phyloP scores from a whole-genome alignment of 2,888 invertebrate species.

The Acanthococcus lagerstroemiae region DNA sequence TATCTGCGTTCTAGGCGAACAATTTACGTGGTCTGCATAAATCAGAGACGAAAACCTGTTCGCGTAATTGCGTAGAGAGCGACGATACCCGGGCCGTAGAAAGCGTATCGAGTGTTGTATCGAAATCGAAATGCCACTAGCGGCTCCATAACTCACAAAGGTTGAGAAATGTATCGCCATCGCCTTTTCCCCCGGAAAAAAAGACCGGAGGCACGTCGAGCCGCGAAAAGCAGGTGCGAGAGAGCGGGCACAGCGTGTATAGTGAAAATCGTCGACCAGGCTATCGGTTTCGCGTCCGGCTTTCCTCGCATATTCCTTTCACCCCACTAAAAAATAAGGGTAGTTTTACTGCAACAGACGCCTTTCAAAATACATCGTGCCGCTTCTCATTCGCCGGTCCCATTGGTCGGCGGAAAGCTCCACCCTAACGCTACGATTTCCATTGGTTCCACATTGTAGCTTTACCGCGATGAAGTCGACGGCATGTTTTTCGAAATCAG shows the following conservation, averaged over 20 bases:
- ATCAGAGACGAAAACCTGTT: too few species aligned
- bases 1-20: too few species aligned
- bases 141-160: too few species aligned
- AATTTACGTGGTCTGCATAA: too few species aligned
- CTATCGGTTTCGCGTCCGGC: too few species aligned
- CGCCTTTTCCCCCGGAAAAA: neutral
- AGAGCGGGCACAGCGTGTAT: too few species aligned
- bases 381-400: neutral
- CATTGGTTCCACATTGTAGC: slow-evolving; percentile 29
- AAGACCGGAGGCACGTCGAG: neutral
- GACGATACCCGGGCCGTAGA: too few species aligned
- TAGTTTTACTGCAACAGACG: slow-evolving; percentile 22
- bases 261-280: slow-evolving; percentile 28
- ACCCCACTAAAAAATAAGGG: slow-evolving; percentile 18
- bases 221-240: slow-evolving; percentile 18
- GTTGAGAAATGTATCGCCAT: too few species aligned
- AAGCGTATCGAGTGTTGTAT: too few species aligned
- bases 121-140: too few species aligned
- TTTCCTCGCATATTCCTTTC: slow-evolving; percentile 12
- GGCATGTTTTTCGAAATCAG: slow-evolving; percentile 23
- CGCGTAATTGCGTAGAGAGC: too few species aligned
- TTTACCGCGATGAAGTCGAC: slow-evolving; percentile 8
- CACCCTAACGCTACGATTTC: slow-evolving; percentile 19
- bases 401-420: slow-evolving; percentile 20
- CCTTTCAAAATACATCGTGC: slow-evolving; percentile 20